Conservation (phyloP, 1,140 invertebrate genomes). For the Dinoponera quadriceps region DNA sequence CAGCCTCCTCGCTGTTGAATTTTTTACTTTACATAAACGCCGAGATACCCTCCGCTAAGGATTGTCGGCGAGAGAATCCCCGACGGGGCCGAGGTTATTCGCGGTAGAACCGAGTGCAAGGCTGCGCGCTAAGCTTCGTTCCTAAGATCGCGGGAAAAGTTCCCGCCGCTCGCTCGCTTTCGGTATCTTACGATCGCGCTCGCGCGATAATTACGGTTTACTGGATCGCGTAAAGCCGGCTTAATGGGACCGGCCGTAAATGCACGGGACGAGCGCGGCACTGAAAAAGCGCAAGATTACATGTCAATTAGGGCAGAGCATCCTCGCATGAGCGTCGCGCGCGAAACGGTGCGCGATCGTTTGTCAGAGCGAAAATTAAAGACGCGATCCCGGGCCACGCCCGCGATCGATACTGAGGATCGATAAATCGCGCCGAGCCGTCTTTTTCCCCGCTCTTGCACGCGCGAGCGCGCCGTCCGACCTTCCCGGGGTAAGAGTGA, state of each 20-base stretch:
- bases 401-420: slow-evolving; percentile 28
- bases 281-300: slow-evolving; percentile 28
- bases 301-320: slow-evolving; percentile 23
- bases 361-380: slow-evolving; percentile 14
- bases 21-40: too few species aligned
- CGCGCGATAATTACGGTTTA: slow-evolving; percentile 45
- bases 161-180: neutral
- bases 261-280: neutral
- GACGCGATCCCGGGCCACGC: neutral
- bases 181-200: slow-evolving; percentile 15
- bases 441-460: slow-evolving; percentile 33
- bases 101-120: slow-evolving; percentile 8
- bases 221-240: slow-evolving; percentile 18
- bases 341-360: neutral
- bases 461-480: slow-evolving; percentile 20
- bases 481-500: slow-evolving; percentile 63
- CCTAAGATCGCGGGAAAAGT: slow-evolving; percentile 10
- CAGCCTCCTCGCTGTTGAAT: too few species aligned
- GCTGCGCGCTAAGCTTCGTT: slow-evolving; percentile 2
- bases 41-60: too few species aligned
- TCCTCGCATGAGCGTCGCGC: neutral
- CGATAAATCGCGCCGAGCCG: slow-evolving; percentile 7
- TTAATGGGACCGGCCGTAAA: slow-evolving; percentile 40
- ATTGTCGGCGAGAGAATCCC: too few species aligned
- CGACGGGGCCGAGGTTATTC: neutral